Evolutionary conservation across 2,888 invertebrate genomes (phyloP), one percentile per base, ranked within the genome.

Genomic region (Zaprionus lineosus): DNA sequence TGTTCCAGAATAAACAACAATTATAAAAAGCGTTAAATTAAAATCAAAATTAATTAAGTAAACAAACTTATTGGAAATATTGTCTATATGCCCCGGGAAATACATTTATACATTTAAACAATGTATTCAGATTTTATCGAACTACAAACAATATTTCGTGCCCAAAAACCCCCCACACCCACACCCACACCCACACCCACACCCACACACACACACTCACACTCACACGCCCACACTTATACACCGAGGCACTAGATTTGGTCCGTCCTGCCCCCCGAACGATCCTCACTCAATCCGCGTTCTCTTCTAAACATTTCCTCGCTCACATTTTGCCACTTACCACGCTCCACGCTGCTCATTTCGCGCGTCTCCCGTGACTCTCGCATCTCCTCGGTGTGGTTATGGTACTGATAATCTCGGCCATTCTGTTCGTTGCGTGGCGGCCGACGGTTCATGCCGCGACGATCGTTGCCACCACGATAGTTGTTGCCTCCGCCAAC

Each of bases 261-360:
- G n/a, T n/a, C n/a, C n/a, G n/a, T n/a, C n/a, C n/a, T n/a, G n/a
- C n/a, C n/a, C n/a, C n/a, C n/a, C n/a, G n/a, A n/a, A 29, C n/a
- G 18, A 6, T 44, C 19, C 31, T 67, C 56, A 68, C 58, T 34
- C 50, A 39, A 48, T 51, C 21, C 28, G 19, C 9, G 39, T 43
- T 59, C 56, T 21, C 21, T 5, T 3, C 3, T 21, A 21, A 2
- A 9, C n/a, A n/a, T n/a, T n/a, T n/a, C n/a, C n/a, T n/a, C n/a
- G n/a, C n/a, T n/a, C n/a, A n/a, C n/a, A n/a, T n/a, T n/a, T n/a
- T n/a, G 11, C 18, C 39, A 67, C 62, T 73, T 74, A 89, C 90
- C 90, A 78, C 90, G 86, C 74, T 90, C 90, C 63, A 90, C 88
- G 57, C 90, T 90, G 75, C 90, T 90, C 72, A 89, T 76, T 78